phyloP scores from a whole-genome alignment of 2,113 vertebrate genomes.

The Suricata suricatta region DNA sequence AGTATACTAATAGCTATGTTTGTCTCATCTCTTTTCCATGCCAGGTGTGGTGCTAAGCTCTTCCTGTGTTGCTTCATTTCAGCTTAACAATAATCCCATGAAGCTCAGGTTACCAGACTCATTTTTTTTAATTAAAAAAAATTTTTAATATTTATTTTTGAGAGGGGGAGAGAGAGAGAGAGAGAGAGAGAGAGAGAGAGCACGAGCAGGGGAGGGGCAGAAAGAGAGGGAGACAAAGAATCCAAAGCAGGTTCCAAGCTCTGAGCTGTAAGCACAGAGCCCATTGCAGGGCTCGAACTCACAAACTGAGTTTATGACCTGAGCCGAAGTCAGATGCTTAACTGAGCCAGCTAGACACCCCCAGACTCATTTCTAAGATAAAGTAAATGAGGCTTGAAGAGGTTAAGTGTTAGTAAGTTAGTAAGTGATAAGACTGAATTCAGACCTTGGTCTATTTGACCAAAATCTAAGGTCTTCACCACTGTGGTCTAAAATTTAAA shows the following conservation, averaged over 20 bases:
- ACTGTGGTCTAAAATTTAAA: not conserved
- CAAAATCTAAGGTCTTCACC: not conserved
- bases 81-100: not conserved
- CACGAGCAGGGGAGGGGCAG: too few species aligned
- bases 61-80: constrained; percentile 18
- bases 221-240: too few species aligned
- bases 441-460: not conserved
- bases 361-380: not conserved
- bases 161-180: too few species aligned
- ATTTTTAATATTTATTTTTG: too few species aligned
- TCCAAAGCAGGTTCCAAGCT: too few species aligned
- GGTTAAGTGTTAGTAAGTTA: not conserved
- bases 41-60: not conserved
- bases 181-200: too few species aligned
- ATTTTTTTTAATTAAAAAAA: not conserved
- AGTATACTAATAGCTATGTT: not conserved
- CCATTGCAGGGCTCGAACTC: too few species aligned
- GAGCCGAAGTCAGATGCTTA: too few species aligned
- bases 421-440: not conserved
- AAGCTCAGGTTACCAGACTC: not conserved
- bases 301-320: too few species aligned
- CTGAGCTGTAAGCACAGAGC: too few species aligned
- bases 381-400: not conserved
- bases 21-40: not conserved
- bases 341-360: too few species aligned